Conservation (phyloP, 2,113 vertebrate genomes). For the Gracilinanus agilis region DNA sequence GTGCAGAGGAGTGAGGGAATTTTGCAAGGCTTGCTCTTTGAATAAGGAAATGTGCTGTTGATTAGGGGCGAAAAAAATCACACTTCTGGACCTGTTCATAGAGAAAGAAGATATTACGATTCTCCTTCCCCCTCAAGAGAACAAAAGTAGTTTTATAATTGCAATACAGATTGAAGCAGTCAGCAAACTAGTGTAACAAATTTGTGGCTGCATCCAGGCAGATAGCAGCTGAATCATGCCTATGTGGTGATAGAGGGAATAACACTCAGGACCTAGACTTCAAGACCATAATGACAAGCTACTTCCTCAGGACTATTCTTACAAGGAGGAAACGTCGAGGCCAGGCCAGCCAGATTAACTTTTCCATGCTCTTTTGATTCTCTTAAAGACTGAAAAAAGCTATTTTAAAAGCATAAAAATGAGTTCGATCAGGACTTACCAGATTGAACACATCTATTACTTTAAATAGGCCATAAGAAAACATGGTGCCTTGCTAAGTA, state of each 20-base stretch:
- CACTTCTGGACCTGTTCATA: neutral
- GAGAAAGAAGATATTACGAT: neutral
- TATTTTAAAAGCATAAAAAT: neutral
- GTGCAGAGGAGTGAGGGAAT: neutral
- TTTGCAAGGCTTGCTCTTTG: constrained; percentile 1
- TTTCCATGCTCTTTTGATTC: neutral
- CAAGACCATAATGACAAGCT: constrained; percentile 6
- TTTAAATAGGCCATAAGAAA: neutral
- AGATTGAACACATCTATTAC: neutral
- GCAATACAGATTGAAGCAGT: constrained; percentile 1
- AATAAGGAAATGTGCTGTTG: neutral
- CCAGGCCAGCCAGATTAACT: neutral
- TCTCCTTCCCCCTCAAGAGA: neutral
- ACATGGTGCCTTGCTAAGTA: neutral
- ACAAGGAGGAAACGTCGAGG: neutral
- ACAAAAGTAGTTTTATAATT: constrained; percentile 16
- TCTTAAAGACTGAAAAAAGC: neutral
- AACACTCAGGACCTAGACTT: neutral
- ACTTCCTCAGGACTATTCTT: neutral
- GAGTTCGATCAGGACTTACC: neutral
- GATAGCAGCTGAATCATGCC: constrained; percentile 8
- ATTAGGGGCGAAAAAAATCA: neutral
- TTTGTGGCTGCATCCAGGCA: constrained; percentile 5
- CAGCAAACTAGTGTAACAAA: constrained; percentile 18
- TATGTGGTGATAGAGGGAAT: neutral